Base-by-base conservation (phyloP, 2,888 invertebrate genomes). In the Tetanocera ferruginea region DNA sequence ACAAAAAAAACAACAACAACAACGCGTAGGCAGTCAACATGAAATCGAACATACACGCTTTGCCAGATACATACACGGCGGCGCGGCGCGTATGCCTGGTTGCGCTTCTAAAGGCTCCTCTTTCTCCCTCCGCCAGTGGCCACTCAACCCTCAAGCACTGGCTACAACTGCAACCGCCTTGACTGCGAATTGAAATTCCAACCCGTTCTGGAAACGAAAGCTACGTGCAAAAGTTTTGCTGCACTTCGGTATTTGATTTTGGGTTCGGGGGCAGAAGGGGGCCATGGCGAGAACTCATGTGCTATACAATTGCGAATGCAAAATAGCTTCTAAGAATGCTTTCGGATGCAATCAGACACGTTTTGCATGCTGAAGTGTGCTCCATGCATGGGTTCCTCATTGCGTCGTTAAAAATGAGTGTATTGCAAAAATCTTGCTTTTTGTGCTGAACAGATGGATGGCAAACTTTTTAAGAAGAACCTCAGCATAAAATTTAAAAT, bases 331-430 rank as follows among this genome's bases (percentile, higher is more conserved):
- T 55, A 62, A 34, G 52, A 73, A 62, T 73, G 62, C 73, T 37
- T 73, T 52, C 49, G 73, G 73, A 62, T 73, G 73, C 73, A 73
- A 73, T 73, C 60, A 73, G 72, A 62, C 72, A 73, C 72, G 73
- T 37, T 25, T 31, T 73, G 51, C 62, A 73, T 73, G 49, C 51
- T 17, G 43, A 60, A 19, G 51, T 60, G 34, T 69, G 31, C 69
- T 51, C 28, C 69, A 23, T 49, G 67, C 37, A 19, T 67, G 67
- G 8, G 23, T 8, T 55, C 34, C 51, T 73, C 62, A 31, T 43
- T 60, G 43, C 60, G 14, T 67, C 66, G 67, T 69, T 34, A 67
- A 75, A 67, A 55, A 31, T n/a, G 37, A 60, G 19, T 28, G 25
- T 28, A 25, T 23, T 23, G 57, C 4, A 23, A 14, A 23, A 23